These are phyloP conservation scores for Drosophila watanabei DNA, from an alignment of 1,140 invertebrate species.

Conservation along the genomic window DNA sequence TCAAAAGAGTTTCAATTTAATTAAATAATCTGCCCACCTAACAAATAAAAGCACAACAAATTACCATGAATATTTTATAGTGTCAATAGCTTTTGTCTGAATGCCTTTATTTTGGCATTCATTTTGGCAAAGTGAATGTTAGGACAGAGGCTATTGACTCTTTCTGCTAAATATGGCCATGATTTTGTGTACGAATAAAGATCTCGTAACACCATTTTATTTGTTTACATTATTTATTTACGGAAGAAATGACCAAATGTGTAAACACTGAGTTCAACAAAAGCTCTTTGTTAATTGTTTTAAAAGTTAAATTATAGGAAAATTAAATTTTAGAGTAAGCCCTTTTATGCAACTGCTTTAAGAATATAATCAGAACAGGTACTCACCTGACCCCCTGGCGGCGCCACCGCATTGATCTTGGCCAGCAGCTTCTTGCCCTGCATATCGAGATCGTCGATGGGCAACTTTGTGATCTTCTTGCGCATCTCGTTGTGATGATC, in stretches of 20 bases:
- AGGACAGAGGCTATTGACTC: conserved; percentile 34
- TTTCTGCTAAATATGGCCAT: conserved; percentile 8
- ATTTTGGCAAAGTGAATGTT: conserved; percentile 17
- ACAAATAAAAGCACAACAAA: conserved; percentile 16
- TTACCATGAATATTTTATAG: conserved; percentile 8
- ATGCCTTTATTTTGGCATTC: conserved; percentile 11
- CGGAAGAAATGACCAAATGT: conserved; percentile 12
- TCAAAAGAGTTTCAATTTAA: conserved; percentile 2
- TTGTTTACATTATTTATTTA: conserved; percentile 33
- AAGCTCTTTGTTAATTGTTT: conserved; percentile 4
- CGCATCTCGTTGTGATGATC: conserved; percentile 97
- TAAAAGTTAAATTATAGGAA: background rate
- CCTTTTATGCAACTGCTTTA: conserved; percentile 8
- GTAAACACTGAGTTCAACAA: background rate
- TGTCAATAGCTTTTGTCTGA: conserved; percentile 1
- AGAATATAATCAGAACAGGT: background rate
- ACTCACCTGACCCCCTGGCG: conserved; percentile 57
- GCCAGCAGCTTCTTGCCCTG: conserved; percentile 86
- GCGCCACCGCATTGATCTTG: conserved; percentile 75
- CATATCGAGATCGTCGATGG: conserved; percentile 96
- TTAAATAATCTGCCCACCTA: background rate
- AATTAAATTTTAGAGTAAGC: background rate
- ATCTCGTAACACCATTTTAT: conserved; percentile 11
- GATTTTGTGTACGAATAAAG: background rate
- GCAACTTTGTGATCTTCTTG: conserved; percentile 96